Percentiles rank a stretch among this genome's conserved stretches.
These are phyloP conservation scores for Drosophila nr. perissopoda DNA, from an alignment of 2,888 invertebrate genomes.

Conservation along the genomic window DNA sequence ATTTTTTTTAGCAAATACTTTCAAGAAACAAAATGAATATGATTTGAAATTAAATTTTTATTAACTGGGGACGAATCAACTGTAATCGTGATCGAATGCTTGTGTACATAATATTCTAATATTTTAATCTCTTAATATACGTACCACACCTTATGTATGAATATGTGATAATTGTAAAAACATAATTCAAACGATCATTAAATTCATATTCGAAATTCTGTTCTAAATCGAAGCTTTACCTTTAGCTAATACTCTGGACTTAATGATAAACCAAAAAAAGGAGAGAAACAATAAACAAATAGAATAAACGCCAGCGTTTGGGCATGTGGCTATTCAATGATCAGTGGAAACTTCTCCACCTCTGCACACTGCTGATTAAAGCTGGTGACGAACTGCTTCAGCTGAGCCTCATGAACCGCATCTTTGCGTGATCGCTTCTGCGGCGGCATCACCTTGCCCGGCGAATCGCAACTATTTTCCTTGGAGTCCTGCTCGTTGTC, in stretches of 20 bases:
- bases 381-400: slow-evolving; percentile 76
- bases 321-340: slow-evolving; percentile 71
- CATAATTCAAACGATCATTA: neutral
- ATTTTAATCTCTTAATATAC: neutral
- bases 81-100: neutral
- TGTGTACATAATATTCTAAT: neutral
- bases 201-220: neutral
- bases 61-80: neutral
- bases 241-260: slow-evolving; percentile 11
- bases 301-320: neutral
- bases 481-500: slow-evolving; percentile 54
- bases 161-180: neutral
- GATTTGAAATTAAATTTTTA: neutral
- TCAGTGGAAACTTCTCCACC: slow-evolving; percentile 78
- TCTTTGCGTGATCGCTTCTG: slow-evolving; percentile 61
- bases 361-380: slow-evolving; percentile 83
- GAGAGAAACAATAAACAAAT: neutral
- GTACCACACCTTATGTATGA: neutral
- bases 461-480: slow-evolving; percentile 46
- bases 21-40: too few species aligned
- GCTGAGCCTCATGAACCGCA: slow-evolving; percentile 50
- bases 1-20: too few species aligned
- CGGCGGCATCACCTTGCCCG: slow-evolving; percentile 41
- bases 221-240: slow-evolving; percentile 7
- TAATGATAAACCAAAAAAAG: neutral